Evolutionary conservation across 2,888 invertebrate species (phyloP), one percentile per base, ranked within the genome.

Genomic region (Aplocera efformata): DNA sequence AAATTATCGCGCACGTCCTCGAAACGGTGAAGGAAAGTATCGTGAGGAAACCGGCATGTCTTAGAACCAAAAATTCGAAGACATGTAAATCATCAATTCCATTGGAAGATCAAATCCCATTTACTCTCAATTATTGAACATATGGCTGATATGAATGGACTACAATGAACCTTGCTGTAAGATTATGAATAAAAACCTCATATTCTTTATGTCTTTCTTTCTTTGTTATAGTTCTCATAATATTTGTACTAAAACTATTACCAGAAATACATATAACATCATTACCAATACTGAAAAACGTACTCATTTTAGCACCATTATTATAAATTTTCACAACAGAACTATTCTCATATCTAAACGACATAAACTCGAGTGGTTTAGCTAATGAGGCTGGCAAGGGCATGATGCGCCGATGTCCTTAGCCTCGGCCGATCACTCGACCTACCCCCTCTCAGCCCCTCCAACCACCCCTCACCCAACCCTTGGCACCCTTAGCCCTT

Each of bases 361-460:
- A 59, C 64, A 67, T 65, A 65, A 65, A 62, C 60, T 68, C 58
- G 52, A 74, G 67, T 64, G 66, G 61, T 57, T 55, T 55, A 58
- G 60, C 66, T 75, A 76, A 72, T 75, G 75, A 75, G 69, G 53
- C 63, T 55, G 49, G 43, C 60, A 66, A 72, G 69, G 72, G 72
- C 67, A 70, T 72, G 73, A 72, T 65, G 69, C 65, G 70, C 64
- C 60, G 60, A 58, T 66, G 74, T 72, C 76, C 77, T 71, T 71
- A 72, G 60, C 54, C 57, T 60, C 59, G 72, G 67, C 68, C 72
- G 72, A 78, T 79, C 74, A 74, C 76, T 76, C 72, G 71, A 68
- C 73, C 67, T 59, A 39, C 56, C 47, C 39, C 49, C 42, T 48
- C 29, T 37, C 50, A 36, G 49, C 42, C 23, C 31, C 44, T 32